Conservation (phyloP, 2,113 vertebrate species). For the Myotis lucifugus region DNA sequence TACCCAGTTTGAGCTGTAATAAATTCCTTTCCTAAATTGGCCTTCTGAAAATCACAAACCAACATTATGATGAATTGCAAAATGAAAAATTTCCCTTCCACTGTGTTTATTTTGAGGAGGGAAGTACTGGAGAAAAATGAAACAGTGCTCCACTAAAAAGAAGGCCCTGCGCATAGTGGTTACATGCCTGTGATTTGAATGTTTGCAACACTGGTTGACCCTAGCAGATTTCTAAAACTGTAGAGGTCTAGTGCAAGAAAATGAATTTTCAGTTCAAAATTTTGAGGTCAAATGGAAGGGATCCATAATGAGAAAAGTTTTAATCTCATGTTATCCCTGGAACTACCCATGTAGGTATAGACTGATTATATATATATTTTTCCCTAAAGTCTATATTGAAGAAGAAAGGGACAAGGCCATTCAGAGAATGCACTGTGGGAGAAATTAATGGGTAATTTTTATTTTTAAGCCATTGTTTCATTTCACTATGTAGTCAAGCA, state of each 20-base stretch:
- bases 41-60: slow-evolving; percentile 75
- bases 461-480: slow-evolving; percentile 15
- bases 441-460: background rate
- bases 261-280: background rate
- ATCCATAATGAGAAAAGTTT: background rate
- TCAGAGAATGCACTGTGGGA: background rate
- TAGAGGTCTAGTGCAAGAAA: background rate
- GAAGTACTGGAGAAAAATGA: slow-evolving; percentile 22
- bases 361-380: background rate
- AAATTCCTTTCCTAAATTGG: slow-evolving; percentile 72
- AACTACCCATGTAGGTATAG: background rate
- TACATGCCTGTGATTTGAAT: background rate
- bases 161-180: background rate
- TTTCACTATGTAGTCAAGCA: background rate
- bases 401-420: background rate
- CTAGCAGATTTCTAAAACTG: background rate
- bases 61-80: slow-evolving; percentile 67
- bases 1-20: slow-evolving; percentile 60
- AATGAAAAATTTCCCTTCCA: slow-evolving; percentile 67
- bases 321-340: background rate
- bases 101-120: slow-evolving; percentile 53
- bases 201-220: background rate
- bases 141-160: background rate
- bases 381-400: background rate
- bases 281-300: background rate